Base-by-base conservation (phyloP, 2,888 invertebrate genomes). In the Eupithecia vulgata region DNA sequence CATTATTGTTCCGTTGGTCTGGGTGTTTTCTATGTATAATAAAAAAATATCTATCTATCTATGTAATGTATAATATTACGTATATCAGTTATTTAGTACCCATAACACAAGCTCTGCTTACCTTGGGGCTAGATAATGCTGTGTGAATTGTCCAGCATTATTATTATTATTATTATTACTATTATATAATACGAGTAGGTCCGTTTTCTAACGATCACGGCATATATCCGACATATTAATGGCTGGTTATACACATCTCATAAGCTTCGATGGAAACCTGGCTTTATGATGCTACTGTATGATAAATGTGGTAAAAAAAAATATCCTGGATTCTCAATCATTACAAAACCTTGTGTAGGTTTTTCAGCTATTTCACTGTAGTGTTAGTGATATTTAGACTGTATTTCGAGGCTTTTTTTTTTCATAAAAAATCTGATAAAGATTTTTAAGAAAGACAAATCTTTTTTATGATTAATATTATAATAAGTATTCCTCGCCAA, bases 341-440 rank as follows among this genome's bases (percentile, higher is more conserved):
- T 21, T 25, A 13, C 6, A 30, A 5, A 40, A 34, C 37, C 71
- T 70, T 77, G 75, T 68, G 68, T 67, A 72, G 52, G 45, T 78
- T 77, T 76, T 70, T 76, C 67, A 76, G 45, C 65, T 73, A 70
- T 81, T 71, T 72, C 77, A 74, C 74, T 74, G 81, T 89, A 89
- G 86, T 77, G 78, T 79, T 90, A 89, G 85, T 85, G 78, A 85
- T 84, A 84, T 82, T 85, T 89, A 89, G 90, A 87, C 85, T 87
- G 87, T 87, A 87, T 87, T 86, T 89, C 74, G 91, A 93, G 90
- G 92, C 91, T 92, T 91, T 89, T 48, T 45, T 45, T 45, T 4
- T 88, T 84, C 80, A 75, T 81, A 73, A 86, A 85, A 81, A 78
- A 81, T 84, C 85, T 81, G 81, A 84, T 76, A 84, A 82, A 80